Percentiles rank a stretch among this genome's conserved stretches.
phyloP scores from a whole-genome alignment of 2,888 invertebrate genomes.

The Pseudeuparius sepicola region DNA sequence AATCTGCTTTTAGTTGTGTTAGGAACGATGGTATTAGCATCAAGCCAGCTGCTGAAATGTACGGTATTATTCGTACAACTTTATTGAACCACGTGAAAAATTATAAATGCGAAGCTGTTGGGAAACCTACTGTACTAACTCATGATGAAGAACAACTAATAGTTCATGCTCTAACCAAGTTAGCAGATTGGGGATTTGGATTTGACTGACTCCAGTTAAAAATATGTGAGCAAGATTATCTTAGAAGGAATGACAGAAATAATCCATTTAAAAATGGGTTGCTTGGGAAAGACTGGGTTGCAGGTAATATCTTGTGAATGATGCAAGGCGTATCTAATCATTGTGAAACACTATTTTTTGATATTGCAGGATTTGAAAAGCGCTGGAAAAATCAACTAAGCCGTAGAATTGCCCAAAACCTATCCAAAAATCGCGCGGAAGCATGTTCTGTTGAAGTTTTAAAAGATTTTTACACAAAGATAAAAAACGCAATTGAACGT shows the following conservation, averaged over 20 bases:
- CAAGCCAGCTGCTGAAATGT: too few species aligned
- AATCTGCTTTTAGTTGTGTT: too few species aligned
- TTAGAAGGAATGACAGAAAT: constrained; percentile 12
- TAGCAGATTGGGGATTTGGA: constrained; percentile 19
- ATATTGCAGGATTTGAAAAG: too few species aligned
- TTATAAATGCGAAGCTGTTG: constrained; percentile 19
- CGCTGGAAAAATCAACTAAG: constrained; percentile 16
- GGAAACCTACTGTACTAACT: constrained; percentile 14
- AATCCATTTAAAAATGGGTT: constrained; percentile 20
- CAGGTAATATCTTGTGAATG: too few species aligned
- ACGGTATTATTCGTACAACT: too few species aligned
- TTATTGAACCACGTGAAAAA: too few species aligned
- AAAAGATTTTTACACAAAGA: constrained; percentile 15
- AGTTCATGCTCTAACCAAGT: constrained; percentile 16
- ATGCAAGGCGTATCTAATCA: too few species aligned
- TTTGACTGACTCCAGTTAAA: constrained; percentile 16
- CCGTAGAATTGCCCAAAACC: constrained; percentile 15
- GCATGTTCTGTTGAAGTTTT: constrained; percentile 14
- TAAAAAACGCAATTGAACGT: constrained; percentile 10
- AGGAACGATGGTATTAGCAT: too few species aligned
- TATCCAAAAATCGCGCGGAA: constrained; percentile 16
- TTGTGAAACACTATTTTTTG: too few species aligned
- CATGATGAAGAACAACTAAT: constrained; percentile 15
- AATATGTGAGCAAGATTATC: constrained; percentile 17
- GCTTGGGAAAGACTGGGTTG: constrained; percentile 20